Evolutionary conservation across 2,113 vertebrate genomes (phyloP).

Genomic region (Pelusios castaneus): DNA sequence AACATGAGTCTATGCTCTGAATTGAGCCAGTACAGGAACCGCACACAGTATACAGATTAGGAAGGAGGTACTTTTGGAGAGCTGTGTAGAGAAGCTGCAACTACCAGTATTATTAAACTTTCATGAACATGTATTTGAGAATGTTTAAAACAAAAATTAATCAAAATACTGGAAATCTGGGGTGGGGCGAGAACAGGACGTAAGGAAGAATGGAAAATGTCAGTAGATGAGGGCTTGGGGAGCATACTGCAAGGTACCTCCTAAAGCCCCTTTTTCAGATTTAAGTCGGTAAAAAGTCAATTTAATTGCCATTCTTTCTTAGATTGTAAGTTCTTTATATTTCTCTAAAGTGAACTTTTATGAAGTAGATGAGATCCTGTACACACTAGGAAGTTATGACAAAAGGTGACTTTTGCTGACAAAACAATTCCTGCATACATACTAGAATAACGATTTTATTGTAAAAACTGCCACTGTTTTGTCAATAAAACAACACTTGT

Average conservation of each 20-base stretch:
- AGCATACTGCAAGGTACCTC: neutral
- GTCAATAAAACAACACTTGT: no score
- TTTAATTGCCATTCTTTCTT: constrained; percentile 17
- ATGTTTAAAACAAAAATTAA: neutral
- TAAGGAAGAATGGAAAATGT: neutral
- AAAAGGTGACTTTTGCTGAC: no score
- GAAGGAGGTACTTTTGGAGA: neutral
- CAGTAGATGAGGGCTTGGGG: neutral
- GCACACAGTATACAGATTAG: neutral
- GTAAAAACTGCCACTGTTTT: no score
- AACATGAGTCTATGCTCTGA: neutral
- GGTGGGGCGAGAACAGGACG: neutral
- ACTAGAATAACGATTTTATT: no score
- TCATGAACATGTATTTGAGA: neutral
- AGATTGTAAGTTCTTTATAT: neutral
- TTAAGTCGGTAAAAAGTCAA: constrained; percentile 25
- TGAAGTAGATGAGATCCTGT: neutral
- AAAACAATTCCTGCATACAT: no score
- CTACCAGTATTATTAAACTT: no score
- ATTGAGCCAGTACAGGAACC: neutral
- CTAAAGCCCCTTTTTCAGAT: accelerated
- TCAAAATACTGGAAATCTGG: neutral
- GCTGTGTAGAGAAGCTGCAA: neutral
- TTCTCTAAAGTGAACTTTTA: neutral
- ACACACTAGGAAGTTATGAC: no score